Conservation (phyloP, 2,888 invertebrate genomes). For the Metallyticus violacea region DNA sequence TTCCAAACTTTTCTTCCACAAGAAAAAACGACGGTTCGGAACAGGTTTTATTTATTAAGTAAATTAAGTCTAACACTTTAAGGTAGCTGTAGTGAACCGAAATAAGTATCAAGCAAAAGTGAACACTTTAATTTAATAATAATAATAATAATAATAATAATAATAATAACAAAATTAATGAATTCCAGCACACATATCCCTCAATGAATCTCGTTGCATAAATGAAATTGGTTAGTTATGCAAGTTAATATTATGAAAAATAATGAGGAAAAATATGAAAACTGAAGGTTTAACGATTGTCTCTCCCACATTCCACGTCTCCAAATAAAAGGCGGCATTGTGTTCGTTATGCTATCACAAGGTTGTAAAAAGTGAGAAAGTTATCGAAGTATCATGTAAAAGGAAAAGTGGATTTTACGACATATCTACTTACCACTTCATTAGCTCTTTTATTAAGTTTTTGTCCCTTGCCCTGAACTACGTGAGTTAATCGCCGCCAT, state of each 20-base stretch:
- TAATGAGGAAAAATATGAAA: background rate
- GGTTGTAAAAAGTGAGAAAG: background rate
- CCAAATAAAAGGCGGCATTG: background rate
- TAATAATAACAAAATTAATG: too few species aligned
- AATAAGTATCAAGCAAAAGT: too few species aligned
- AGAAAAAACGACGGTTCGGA: too few species aligned
- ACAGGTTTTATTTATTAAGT: too few species aligned
- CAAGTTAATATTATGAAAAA: background rate
- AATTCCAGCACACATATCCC: too few species aligned
- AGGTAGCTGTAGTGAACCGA: too few species aligned
- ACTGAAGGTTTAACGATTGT: background rate
- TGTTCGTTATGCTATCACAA: background rate
- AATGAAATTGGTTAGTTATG: too few species aligned
- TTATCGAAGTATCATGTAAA: background rate
- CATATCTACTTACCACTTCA: background rate
- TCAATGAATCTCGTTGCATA: too few species aligned
- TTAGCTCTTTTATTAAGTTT: background rate
- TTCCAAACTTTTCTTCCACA: too few species aligned
- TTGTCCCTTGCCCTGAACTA: background rate
- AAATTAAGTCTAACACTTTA: too few species aligned
- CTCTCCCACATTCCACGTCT: background rate
- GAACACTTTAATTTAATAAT: too few species aligned
- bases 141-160: too few species aligned
- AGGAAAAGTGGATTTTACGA: background rate
- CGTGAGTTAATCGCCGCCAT: background rate